Conservation (phyloP, 2,797 vertebrate species). For the Prunella strophiata region DNA sequence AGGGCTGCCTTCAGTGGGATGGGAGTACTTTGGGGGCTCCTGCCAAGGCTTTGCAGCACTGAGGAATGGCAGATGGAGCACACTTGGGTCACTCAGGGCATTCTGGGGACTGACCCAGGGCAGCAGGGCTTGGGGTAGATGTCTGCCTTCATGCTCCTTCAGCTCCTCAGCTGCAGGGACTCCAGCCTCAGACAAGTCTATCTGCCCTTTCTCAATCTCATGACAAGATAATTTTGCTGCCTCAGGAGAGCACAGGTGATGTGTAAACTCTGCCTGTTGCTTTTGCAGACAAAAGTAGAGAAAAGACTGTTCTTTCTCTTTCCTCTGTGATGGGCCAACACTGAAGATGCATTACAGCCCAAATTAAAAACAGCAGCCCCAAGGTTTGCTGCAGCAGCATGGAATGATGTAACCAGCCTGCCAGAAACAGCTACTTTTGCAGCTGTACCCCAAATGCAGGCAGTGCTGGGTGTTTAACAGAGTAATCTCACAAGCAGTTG, state of each 20-base stretch:
- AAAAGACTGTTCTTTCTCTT: not conserved
- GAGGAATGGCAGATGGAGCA: not conserved
- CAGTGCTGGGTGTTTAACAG: not conserved
- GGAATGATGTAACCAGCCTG: not conserved
- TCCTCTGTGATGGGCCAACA: not conserved
- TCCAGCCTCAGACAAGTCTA: not conserved
- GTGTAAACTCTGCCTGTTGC: not conserved
- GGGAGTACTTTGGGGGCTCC: not conserved
- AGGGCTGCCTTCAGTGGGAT: not conserved
- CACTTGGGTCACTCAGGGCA: rapidly evolving
- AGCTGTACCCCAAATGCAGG: not conserved
- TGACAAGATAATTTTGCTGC: not conserved
- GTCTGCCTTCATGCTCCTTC: rapidly evolving
- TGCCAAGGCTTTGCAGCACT: not conserved
- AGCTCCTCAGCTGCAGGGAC: not conserved
- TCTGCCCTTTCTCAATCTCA: not conserved
- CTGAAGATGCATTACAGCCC: not conserved
- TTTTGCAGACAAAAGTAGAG: not conserved
- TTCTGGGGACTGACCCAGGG: not conserved
- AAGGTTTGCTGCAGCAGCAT: not conserved
- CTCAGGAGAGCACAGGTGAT: not conserved
- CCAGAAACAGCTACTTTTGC: not conserved
- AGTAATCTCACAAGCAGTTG: not conserved
- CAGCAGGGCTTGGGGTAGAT: not conserved
- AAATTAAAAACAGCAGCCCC: not conserved